Evolutionary conservation across 2,888 invertebrate species (phyloP), one percentile per base, ranked within the genome.

Genomic region (Morinoia aosen): DNA sequence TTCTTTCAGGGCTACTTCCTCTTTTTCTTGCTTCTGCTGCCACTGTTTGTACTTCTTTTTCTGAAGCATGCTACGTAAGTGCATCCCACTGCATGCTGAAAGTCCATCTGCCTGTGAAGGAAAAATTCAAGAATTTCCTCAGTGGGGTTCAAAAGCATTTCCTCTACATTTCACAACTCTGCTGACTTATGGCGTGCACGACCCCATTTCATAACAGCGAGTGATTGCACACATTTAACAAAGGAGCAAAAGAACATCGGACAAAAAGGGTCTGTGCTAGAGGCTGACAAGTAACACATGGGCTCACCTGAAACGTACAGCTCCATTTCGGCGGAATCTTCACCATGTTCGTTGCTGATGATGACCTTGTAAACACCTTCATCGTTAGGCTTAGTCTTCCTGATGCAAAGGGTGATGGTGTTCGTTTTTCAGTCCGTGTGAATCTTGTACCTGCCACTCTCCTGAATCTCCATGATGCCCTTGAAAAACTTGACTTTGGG

Each of bases 41-140:
- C 99, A 99, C 93, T 96, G 96, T 56, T 96, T 96, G 94, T 99
- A 99, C 97, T 99, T 99, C 97, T 99, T 98, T 98, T 99, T 99
- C 97, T 99, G 99, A 97, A 99, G 98, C 98, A 99, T 98, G 96
- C 99, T 98, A 97, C 99, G 98, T 98, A 99, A 99, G 98, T 99
- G 99, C 98, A 99, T 98, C 97, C 99, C 99, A 97, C 99, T 99
- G 96, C n/a, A n/a, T n/a, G n/a, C n/a, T n/a, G n/a, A n/a, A n/a
- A n/a, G n/a, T n/a, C 99, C 98, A 98, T 99, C 99, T 98, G 96
- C n/a, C 4, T n/a, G n/a, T 11, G 11, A 19, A 61, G 61, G 61
- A 39, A 97, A 97, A 96, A 57, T 95, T 61, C 3, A 61, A 61
- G 61, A 5, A 16, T 61, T 12, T 61, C 61, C 8, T 19, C 61